Conservation (phyloP, 2,888 invertebrate genomes). For the Holacanthella duospinosa region DNA sequence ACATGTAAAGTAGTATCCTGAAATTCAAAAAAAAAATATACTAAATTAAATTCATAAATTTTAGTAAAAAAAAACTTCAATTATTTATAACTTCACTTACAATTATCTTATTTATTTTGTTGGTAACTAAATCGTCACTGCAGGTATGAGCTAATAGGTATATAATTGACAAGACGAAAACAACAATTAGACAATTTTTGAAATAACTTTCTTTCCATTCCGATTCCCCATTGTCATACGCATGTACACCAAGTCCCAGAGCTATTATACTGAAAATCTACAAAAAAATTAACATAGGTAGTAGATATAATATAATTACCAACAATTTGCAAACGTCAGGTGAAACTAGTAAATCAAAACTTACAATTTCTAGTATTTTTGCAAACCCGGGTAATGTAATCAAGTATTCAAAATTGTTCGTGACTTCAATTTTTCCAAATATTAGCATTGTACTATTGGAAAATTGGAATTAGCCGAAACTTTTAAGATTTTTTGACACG, state of each 20-base stretch:
- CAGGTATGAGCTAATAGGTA: conserved; percentile 14
- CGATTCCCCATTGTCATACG: conserved; percentile 13
- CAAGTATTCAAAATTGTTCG: conserved; percentile 22
- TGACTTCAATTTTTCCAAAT: conserved; percentile 2
- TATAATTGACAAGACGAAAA: conserved; percentile 11
- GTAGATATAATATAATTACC: neutral
- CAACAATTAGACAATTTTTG: neutral
- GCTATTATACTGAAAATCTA: conserved; percentile 20
- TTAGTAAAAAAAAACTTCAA: too few relatives aligned
- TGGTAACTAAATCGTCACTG: conserved; percentile 13
- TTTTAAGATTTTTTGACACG: too few relatives aligned
- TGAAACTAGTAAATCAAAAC: too few relatives aligned
- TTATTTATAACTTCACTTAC: too few relatives aligned
- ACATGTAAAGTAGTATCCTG: conserved; percentile 21
- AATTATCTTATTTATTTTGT: conserved; percentile 11
- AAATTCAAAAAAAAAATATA: conserved; percentile 3
- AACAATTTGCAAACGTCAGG: too few relatives aligned
- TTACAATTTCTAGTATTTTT: conserved; percentile 22
- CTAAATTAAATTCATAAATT: neutral
- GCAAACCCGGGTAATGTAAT: conserved; percentile 22
- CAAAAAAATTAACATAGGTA: neutral
- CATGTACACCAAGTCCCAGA: conserved; percentile 13
- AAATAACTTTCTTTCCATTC: neutral
- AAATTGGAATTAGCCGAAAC: too few relatives aligned
- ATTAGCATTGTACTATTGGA: too few relatives aligned